phyloP scores from a whole-genome alignment of 2,113 vertebrate species.

The Nipponia nippon region DNA sequence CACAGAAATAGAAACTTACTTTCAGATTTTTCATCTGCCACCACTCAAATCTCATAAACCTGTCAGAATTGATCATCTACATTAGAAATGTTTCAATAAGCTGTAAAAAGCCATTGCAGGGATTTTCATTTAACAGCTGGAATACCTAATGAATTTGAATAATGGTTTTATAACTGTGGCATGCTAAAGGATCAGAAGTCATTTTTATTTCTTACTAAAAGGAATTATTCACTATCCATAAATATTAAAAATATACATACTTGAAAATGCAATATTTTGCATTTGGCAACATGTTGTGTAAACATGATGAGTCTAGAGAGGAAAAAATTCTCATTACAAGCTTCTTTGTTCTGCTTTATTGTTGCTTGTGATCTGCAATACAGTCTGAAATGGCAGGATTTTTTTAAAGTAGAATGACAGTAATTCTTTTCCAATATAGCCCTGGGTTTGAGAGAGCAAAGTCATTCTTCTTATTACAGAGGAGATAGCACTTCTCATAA shows the following conservation, averaged over 20 bases:
- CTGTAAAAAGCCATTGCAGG: not conserved
- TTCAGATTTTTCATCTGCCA: not conserved
- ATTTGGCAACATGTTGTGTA: not conserved
- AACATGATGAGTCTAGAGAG: not conserved
- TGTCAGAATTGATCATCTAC: not conserved
- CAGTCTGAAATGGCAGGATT: not conserved
- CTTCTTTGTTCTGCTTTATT: not conserved
- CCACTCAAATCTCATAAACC: not conserved
- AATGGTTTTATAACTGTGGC: not conserved
- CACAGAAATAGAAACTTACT: not conserved
- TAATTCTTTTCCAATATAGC: not conserved
- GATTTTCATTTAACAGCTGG: not conserved
- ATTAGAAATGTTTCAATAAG: not conserved
- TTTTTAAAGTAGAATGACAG: not conserved
- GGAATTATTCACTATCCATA: not conserved
- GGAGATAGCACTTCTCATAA: accelerated
- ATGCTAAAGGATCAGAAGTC: not conserved
- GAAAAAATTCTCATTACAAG: not conserved
- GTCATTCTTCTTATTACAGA: not conserved
- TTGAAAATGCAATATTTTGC: not conserved
- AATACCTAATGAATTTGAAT: not conserved
- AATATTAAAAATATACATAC: not conserved
- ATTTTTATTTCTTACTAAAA: conserved; percentile 10
- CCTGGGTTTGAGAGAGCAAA: not conserved
- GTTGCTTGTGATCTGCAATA: not conserved